These are phyloP conservation scores for Drosophila prolongata DNA, from an alignment of 2,888 invertebrate genomes.

Conservation along the genomic window DNA sequence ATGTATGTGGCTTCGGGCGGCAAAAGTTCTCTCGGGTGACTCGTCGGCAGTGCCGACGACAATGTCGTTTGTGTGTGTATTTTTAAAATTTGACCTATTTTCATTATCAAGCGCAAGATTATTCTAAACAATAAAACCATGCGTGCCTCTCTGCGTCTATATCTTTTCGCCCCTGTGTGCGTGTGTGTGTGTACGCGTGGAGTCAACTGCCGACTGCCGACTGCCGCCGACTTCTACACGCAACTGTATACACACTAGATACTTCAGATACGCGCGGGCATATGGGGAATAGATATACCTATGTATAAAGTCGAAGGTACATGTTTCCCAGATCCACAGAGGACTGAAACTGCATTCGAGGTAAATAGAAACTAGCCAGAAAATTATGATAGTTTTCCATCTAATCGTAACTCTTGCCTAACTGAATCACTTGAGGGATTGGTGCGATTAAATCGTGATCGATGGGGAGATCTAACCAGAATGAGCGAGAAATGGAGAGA, in stretches of 20 bases:
- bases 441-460: background rate
- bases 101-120: slow-evolving; percentile 85
- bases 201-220: background rate
- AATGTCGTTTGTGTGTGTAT: slow-evolving; percentile 76
- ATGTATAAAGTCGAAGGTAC: slow-evolving; percentile 2
- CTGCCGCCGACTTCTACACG: slow-evolving; percentile 11
- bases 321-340: slow-evolving; percentile 4
- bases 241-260: slow-evolving; percentile 14
- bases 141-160: slow-evolving; percentile 48
- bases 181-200: slow-evolving; percentile 28
- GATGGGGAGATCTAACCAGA: background rate
- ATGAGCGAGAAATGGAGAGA: background rate
- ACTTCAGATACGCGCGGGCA: slow-evolving; percentile 14
- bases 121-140: slow-evolving; percentile 83
- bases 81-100: slow-evolving; percentile 84
- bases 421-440: too few species aligned
- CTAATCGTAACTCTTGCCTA: background rate
- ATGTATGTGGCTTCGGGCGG: slow-evolving; percentile 1
- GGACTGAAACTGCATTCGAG: background rate
- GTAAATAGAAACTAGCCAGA: background rate
- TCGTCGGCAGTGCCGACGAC: slow-evolving; percentile 50
- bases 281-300: background rate
- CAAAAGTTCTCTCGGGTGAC: slow-evolving; percentile 26
- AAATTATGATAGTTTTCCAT: background rate
- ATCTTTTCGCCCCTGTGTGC: slow-evolving; percentile 24